Evolutionary conservation across 1,140 invertebrate species (phyloP).

Genomic region (Diabrotica virgifera): DNA sequence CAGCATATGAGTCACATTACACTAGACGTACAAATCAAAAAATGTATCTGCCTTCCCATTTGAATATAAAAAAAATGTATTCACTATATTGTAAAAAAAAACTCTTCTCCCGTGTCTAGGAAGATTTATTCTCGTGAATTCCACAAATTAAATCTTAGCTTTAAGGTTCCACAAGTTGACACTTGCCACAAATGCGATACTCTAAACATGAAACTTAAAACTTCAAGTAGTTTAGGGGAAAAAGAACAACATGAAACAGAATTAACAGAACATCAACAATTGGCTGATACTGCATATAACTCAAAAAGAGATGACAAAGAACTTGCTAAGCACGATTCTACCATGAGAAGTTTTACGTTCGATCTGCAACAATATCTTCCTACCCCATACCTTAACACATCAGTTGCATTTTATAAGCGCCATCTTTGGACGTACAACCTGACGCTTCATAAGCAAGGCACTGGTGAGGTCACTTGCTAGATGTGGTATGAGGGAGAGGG

Average conservation of each 20-base stretch:
- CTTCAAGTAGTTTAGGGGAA: background rate
- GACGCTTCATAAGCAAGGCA: conserved; percentile 38
- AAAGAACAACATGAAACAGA: background rate
- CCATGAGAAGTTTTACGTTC: conserved; percentile 28
- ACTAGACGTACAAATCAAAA: too few species aligned
- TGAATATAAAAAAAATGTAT: too few species aligned
- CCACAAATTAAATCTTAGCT: background rate
- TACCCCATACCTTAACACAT: conserved; percentile 38
- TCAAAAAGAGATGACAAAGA: conserved; percentile 13
- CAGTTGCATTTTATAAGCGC: conserved; percentile 44
- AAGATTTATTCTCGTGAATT: too few species aligned
- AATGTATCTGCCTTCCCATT: too few species aligned
- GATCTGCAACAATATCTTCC: conserved; percentile 46
- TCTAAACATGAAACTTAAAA: background rate
- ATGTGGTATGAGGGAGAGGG: background rate
- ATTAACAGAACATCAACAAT: conserved; percentile 13
- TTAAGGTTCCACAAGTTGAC: background rate
- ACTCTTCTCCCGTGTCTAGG: too few species aligned
- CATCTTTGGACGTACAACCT: conserved; percentile 47
- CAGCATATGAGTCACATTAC: too few species aligned
- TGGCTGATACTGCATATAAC: conserved; percentile 21
- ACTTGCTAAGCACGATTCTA: conserved; percentile 6
- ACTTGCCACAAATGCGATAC: background rate
- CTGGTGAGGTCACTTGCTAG: conserved; percentile 34
- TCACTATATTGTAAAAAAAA: too few species aligned